Conservation (phyloP, 2,888 invertebrate species). For the Cecidostiba fungosa region DNA sequence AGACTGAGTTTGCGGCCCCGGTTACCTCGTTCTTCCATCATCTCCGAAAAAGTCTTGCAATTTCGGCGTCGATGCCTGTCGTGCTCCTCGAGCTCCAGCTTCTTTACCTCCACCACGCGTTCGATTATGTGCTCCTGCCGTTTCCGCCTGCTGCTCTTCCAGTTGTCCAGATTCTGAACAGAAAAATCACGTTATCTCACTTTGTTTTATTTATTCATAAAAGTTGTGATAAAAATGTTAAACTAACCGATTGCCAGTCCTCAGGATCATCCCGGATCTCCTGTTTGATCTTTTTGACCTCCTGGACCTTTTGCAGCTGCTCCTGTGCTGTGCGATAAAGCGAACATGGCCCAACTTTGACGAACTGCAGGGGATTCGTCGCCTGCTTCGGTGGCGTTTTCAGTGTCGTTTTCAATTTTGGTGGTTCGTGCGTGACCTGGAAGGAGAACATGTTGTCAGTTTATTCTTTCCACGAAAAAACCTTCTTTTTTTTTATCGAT, state of each 20-base stretch:
- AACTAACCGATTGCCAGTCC: slow-evolving; percentile 94
- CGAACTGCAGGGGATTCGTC: slow-evolving; percentile 93
- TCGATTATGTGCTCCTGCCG: slow-evolving; percentile 95
- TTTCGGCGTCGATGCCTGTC: slow-evolving; percentile 87
- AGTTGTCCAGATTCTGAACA: slow-evolving; percentile 92
- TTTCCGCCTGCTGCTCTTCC: slow-evolving; percentile 96
- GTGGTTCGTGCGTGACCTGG: slow-evolving; percentile 77
- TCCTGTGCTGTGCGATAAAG: slow-evolving; percentile 92
- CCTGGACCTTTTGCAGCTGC: slow-evolving; percentile 91
- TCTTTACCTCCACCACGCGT: slow-evolving; percentile 93
- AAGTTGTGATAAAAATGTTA: neutral
- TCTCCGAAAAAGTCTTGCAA: slow-evolving; percentile 96
- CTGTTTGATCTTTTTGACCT: slow-evolving; percentile 91
- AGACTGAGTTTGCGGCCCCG: slow-evolving; percentile 84
- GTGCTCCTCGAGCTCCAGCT: slow-evolving; percentile 90
- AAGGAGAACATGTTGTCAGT: neutral
- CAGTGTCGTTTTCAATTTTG: slow-evolving; percentile 77
- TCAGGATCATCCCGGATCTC: slow-evolving; percentile 91
- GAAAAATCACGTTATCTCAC: neutral
- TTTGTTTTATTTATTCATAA: too few species aligned
- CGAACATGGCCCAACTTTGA: slow-evolving; percentile 93
- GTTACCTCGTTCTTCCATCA: slow-evolving; percentile 91
- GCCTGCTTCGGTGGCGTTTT: slow-evolving; percentile 90
- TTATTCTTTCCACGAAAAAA: too few species aligned
- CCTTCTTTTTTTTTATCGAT: too few species aligned